These are phyloP conservation scores for Panagrolaimus sp. DNA, from an alignment of 1,140 invertebrate genomes.

Conservation along the genomic window DNA sequence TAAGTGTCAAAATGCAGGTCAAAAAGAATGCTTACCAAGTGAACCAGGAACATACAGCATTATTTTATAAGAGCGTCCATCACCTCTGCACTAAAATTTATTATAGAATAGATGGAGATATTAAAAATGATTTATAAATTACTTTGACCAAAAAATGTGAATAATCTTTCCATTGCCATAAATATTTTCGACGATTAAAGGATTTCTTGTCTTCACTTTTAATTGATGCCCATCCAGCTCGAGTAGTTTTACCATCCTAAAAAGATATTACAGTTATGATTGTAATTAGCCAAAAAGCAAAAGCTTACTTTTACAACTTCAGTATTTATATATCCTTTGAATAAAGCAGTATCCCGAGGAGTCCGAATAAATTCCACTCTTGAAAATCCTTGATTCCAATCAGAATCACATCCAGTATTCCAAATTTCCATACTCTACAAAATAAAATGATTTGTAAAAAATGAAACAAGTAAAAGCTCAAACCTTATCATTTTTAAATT, in stretches of 20 bases:
- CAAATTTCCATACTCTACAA: conserved; percentile 34
- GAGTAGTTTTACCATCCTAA: conserved; percentile 40
- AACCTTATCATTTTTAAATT: conserved; percentile 38
- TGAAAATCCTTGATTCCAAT: conserved; percentile 47
- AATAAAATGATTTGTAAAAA: conserved; percentile 9
- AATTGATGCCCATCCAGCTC: conserved; percentile 41
- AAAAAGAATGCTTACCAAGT: neutral
- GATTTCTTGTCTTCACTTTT: conserved; percentile 29
- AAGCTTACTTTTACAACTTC: conserved; percentile 28
- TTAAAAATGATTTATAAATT: neutral
- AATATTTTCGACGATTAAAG: conserved; percentile 33
- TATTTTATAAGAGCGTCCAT: conserved; percentile 55
- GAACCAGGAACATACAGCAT: conserved; percentile 49
- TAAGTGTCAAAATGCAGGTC: no score
- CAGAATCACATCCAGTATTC: conserved; percentile 43
- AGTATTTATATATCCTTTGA: conserved; percentile 29
- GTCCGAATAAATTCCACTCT: conserved; percentile 33
- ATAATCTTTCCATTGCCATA: conserved; percentile 37
- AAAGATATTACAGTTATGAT: conserved; percentile 13
- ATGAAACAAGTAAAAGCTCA: neutral
- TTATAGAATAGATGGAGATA: conserved; percentile 1
- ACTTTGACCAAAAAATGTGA: conserved; percentile 38
- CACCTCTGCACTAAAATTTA: conserved; percentile 49
- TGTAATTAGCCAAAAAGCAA: neutral
- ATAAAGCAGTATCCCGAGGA: conserved; percentile 33